Conservation (phyloP, 2,888 invertebrate species). For the Urechis unicinctus region DNA sequence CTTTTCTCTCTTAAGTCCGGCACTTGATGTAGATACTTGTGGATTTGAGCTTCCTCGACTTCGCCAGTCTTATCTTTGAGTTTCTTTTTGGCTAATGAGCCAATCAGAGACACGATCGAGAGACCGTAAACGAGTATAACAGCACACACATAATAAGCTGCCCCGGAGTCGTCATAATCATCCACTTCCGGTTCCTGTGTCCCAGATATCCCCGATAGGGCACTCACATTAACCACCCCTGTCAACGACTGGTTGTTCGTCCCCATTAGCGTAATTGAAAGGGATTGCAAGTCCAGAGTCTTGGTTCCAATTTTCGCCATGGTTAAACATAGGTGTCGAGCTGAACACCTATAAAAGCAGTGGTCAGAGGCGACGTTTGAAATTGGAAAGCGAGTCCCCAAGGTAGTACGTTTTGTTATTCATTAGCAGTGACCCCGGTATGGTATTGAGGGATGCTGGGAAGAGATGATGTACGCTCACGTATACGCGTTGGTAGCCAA, state of each 20-base stretch:
- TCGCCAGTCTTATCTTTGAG: constrained; percentile 29
- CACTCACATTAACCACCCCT: neutral
- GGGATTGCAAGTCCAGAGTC: neutral
- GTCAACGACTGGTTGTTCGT: neutral
- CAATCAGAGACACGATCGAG: constrained; percentile 45
- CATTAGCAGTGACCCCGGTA: too few relatives aligned
- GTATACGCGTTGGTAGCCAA: too few relatives aligned
- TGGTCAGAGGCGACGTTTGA: too few relatives aligned
- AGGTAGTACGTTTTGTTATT: too few relatives aligned
- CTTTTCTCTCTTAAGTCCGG: constrained; percentile 1
- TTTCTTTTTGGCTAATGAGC: constrained; percentile 41
- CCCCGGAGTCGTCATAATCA: constrained; percentile 33
- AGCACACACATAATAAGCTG: constrained; percentile 40
- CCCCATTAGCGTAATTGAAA: neutral
- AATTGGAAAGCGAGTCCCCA: too few relatives aligned
- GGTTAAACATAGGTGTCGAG: too few relatives aligned
- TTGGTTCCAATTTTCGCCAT: too few relatives aligned
- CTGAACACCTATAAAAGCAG: too few relatives aligned
- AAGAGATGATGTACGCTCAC: too few relatives aligned
- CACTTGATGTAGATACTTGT: constrained; percentile 1
- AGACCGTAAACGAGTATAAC: constrained; percentile 43
- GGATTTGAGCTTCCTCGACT: constrained; percentile 4
- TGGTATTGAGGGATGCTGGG: too few relatives aligned
- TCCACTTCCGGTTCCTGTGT: neutral
- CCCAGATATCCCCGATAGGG: neutral